A percentile compares a stretch with the other conserved stretches of the same genome.
phyloP scores from a whole-genome alignment of 2,888 invertebrate genomes.

The Agrypnus murinus region DNA sequence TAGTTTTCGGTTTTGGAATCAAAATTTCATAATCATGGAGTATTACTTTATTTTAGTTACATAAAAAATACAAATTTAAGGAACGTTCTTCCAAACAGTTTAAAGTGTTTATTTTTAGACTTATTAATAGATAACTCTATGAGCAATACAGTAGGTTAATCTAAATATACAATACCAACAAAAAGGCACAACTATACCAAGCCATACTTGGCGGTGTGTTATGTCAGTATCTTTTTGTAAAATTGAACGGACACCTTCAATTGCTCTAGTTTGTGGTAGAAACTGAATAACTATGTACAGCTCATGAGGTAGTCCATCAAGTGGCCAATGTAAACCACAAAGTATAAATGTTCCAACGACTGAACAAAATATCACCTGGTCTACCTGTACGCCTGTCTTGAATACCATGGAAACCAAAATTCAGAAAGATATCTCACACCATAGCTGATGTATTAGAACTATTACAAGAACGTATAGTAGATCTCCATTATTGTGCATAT shows the following conservation, averaged over 20 bases:
- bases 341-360: conserved; percentile 44
- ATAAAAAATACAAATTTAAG: too few relatives aligned
- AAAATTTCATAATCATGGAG: too few relatives aligned
- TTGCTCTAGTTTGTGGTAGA: conserved; percentile 85
- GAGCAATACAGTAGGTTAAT: conserved; percentile 21
- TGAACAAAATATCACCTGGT: conserved; percentile 44
- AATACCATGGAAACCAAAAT: conserved; percentile 45
- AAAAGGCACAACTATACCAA: conserved; percentile 79
- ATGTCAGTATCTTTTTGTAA: conserved; percentile 82
- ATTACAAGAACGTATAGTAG: conserved; percentile 38
- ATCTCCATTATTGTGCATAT: conserved; percentile 35
- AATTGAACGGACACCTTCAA: conserved; percentile 81
- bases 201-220: conserved; percentile 79
- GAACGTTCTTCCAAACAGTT: too few relatives aligned
- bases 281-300: conserved; percentile 77
- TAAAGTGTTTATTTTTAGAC: too few relatives aligned
- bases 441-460: conserved; percentile 45
- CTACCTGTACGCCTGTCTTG: conserved; percentile 42
- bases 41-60: too few relatives aligned
- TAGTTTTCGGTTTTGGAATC: too few relatives aligned
- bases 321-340: conserved; percentile 76
- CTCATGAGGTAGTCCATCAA: conserved; percentile 79
- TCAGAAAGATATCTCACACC: conserved; percentile 53
- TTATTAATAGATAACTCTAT: conserved; percentile 12
- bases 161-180: conserved; percentile 71